Evolutionary conservation across 1,140 invertebrate species (phyloP), one percentile per base, ranked within the genome.

Genomic region (Caenorhabditis remanei): DNA sequence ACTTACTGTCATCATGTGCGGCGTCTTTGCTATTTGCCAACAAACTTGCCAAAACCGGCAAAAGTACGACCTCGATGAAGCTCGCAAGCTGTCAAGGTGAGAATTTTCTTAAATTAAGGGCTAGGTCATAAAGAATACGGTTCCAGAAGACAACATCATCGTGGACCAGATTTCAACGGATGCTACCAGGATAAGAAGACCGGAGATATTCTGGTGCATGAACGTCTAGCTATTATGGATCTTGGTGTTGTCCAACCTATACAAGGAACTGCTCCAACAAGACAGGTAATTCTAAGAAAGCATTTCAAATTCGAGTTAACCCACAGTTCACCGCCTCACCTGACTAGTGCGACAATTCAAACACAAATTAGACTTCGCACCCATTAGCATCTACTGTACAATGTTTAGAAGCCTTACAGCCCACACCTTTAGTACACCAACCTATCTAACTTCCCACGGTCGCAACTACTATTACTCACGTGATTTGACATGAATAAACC

Each of bases 141-240:
- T 86, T 91, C 63, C 71, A 91, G 90, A 50, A 87, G 88, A 32
- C 90, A 91, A 85, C 82, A 55, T 13, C 91, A 91, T 84, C 86
- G 90, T 61, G 91, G 91, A 16, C 92, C 91, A 11, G 91, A 92
- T 83, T 91, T 87, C 58, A 87, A 87, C 55, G 88, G 89, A 43
- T 88, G 40, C n/a, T 92, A 92, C 85, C 91, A 90, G 55, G 83
- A 91, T 83, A 85, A 90, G 32, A 79, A 55, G 46, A 92, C 88
- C 43, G 92, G 92, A 14, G 90, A 93, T 84, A 90, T 92, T 55
- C 86, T 92, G 21, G 90, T 87, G 83, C 91, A 92, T 85, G 91
- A 92, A 61, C 90, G 91, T 46, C 86, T 92, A 19, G 92, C 91
- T 48, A 92, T 92, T 85, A 90, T 90, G 65, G 91, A 92, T 86